Evolutionary conservation across 2,113 vertebrate genomes (phyloP).

Genomic region (Gnathonemus longibarbis): DNA sequence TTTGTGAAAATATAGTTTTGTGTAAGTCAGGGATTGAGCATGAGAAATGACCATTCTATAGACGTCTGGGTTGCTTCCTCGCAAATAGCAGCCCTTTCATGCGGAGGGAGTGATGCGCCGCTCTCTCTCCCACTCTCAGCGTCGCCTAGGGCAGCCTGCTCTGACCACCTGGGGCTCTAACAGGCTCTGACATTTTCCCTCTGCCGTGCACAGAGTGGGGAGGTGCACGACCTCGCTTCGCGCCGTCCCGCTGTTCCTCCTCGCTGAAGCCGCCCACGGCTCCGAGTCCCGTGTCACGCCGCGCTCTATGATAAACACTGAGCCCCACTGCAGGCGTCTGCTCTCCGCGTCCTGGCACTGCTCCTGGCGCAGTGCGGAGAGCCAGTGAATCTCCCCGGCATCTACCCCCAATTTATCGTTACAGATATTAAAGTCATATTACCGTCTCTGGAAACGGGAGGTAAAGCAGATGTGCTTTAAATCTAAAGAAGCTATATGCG

Average conservation of each 20-base stretch:
- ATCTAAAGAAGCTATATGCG: conserved; percentile 15
- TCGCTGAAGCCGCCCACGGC: background rate
- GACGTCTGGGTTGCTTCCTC: background rate
- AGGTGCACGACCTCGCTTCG: conserved; percentile 23
- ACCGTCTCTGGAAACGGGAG: conserved; percentile 12
- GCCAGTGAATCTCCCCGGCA: background rate
- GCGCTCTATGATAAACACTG: background rate
- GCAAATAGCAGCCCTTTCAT: background rate
- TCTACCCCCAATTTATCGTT: conserved; percentile 18
- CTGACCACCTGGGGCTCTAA: conserved; percentile 28
- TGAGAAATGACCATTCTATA: background rate
- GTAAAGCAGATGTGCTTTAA: conserved; percentile 14
- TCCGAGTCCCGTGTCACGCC: background rate
- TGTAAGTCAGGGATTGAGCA: background rate
- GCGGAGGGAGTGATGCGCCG: background rate
- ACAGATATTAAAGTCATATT: conserved; percentile 27
- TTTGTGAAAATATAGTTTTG: background rate
- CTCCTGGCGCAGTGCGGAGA: background rate
- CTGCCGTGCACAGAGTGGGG: conserved; percentile 34
- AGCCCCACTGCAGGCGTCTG: background rate
- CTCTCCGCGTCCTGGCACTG: background rate
- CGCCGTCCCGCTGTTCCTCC: background rate
- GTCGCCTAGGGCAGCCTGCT: background rate
- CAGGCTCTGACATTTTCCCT: conserved; percentile 48
- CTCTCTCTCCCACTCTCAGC: background rate